These are phyloP conservation scores for Buathra laborator DNA, from an alignment of 2,888 invertebrate species.

Conservation along the genomic window DNA sequence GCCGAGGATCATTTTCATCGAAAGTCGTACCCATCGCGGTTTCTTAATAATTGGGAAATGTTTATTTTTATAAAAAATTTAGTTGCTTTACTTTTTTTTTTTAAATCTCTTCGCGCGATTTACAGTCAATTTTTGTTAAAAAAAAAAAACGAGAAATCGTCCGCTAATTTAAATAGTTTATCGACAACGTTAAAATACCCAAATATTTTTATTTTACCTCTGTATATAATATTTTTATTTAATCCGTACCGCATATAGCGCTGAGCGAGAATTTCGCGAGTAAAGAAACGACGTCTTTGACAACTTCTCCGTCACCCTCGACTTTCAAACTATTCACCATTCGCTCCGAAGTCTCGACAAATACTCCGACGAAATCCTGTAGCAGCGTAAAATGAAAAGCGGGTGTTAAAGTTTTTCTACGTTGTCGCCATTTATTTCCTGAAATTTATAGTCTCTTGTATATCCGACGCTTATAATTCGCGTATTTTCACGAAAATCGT, in stretches of 20 bases:
- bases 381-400: constrained; percentile 88
- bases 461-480: not conserved
- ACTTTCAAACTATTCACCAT: constrained; percentile 77
- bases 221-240: not conserved
- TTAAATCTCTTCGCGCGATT: not conserved
- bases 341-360: constrained; percentile 84
- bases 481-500: not conserved
- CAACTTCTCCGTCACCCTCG: constrained; percentile 75
- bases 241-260: constrained; percentile 84
- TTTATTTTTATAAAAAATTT: not conserved
- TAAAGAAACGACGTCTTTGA: constrained; percentile 86
- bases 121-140: not conserved
- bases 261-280: constrained; percentile 88
- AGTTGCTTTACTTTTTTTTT: not conserved
- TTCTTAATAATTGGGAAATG: constrained; percentile 47
- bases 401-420: constrained; percentile 87
- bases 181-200: not conserved
- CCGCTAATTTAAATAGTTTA: not conserved
- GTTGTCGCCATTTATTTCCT: constrained; percentile 84
- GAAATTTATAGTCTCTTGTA: not conserved
- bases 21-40: constrained; percentile 70
- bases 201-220: not conserved
- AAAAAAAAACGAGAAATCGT: not conserved
- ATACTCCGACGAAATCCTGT: constrained; percentile 81
- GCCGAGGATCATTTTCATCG: constrained; percentile 54